Base-by-base conservation (phyloP, 53 echinoderm and acorn worm genomes). In the Holothuria leucospilota region DNA sequence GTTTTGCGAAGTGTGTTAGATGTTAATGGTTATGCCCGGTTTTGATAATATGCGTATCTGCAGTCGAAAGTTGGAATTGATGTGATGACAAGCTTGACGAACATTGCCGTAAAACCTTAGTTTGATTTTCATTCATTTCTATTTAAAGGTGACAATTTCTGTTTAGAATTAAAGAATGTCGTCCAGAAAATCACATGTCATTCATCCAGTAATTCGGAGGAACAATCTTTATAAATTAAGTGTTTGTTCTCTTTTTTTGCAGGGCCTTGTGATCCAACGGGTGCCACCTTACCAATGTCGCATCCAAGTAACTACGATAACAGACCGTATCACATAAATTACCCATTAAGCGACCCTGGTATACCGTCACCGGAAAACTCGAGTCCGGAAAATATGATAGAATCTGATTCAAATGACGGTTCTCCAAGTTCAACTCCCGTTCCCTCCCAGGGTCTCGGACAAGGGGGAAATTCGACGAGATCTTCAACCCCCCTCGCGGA, bases 281-380 rank as follows among this genome's bases (percentile, higher is more conserved):
- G 65, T 29, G 65, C 84, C 42, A 51, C 30, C 65, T 67, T 83
- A 30, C 84, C 84, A 46, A 83, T 40, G 34, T 66, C 84, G 3
- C 65, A 83, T 67, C 39, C 65, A 24, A 25, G 40, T 51, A 51
- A 26, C 16, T 83, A 83, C 75, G 86, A 87, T 13, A 87, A 77
- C 75, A 87, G 69, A 28, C 86, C 80, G 49, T 86, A 86, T 51
- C 85, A 81, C 86, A 90, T 56, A 65, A 80, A 86, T 23, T 78
- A 87, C 29, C 51, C 75, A 15, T 78, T 85, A 20, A 68, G 51
- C n/a, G 82, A 81, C 26, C 84, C 84, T 26, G 84, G 84, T 25
- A 83, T 83, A 42, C 84, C 84, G 20, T 83, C 84, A 18, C 84
- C 84, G 42, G 84, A 83, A 23, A 83, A 83, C 29, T 83, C 84